These are phyloP conservation scores for Cryptocheilus praepositus DNA, from an alignment of 2,888 invertebrate species.

Conservation along the genomic window DNA sequence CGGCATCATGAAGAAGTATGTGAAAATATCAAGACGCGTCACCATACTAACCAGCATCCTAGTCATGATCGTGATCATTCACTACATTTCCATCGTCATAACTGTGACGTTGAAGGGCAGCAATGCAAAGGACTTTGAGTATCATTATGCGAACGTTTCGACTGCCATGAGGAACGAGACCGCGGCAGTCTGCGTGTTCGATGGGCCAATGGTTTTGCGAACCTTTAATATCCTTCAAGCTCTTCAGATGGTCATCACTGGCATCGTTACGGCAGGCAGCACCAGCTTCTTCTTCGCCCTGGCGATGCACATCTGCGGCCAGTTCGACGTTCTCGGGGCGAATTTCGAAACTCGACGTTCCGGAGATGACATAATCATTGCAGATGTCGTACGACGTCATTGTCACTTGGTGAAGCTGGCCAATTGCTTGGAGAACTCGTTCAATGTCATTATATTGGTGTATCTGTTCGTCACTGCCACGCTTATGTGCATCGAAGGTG, in stretches of 20 bases:
- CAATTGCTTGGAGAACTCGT: conserved; percentile 32
- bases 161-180: background rate
- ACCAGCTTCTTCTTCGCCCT: conserved; percentile 62
- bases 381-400: conserved; percentile 30
- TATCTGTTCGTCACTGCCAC: conserved; percentile 26
- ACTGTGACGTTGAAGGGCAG: background rate
- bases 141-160: background rate
- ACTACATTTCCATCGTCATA: background rate
- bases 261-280: conserved; percentile 38
- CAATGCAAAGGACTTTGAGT: too few species aligned
- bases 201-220: too few species aligned
- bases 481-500: conserved; percentile 27
- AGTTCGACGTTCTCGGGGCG: conserved; percentile 58
- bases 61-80: conserved; percentile 17
- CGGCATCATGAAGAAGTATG: background rate
- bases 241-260: conserved; percentile 15
- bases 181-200: background rate
- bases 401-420: conserved; percentile 31
- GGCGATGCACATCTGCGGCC: conserved; percentile 67
- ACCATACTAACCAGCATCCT: conserved; percentile 22
- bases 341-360: background rate
- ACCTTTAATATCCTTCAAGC: conserved; percentile 4
- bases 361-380: conserved; percentile 7
- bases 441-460: conserved; percentile 40
- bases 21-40: conserved; percentile 7